Base-by-base conservation (phyloP, 1,140 invertebrate genomes). In the Helicoverpa zea region DNA sequence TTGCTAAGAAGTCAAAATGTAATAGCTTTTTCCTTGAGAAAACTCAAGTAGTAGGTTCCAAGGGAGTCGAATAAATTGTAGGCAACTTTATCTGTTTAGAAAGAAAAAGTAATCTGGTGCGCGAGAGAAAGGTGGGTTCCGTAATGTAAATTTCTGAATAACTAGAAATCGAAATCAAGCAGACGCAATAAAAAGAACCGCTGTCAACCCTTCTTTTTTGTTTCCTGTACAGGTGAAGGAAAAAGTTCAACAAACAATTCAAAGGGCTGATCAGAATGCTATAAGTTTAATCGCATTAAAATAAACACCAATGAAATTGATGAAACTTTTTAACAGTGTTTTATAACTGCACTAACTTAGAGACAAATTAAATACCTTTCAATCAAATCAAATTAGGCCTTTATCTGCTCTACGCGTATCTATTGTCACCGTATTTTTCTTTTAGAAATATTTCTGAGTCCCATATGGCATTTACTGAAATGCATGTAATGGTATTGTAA, bases 161-260 rank as follows among this genome's bases (percentile, higher is more conserved):
- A 59, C 58, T 74, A 66, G 18, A 58, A 75, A 72, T 56, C 18
- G 77, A 73, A 79, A 77, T 58, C 47, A 52, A 16, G 16, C 10
- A 64, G 54, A 47, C 58, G 58, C 54, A 79, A 74, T 79, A 82
- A 75, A 82, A 49, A 61, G 72, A 73, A 49, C 81, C 76, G 66
- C 59, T 82, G 75, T 82, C 76, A 79, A 82, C 76, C 76, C 68
- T 79, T 79, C 35, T 7, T 76, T 78, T 76, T 64, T 29, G 58
- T 64, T 80, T 61, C 30, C 56, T 66, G 14, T 51, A 29, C 18
- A 66, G 30, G 51, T 58, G 49, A 23, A 56, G 66, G 29, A 52
- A 29, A 75, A 58, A 61, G 52, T 47, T 54, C 58, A 16, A 64
- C 14, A 66, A 74, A 52, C 79, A 74, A 80, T 66, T 43, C 58